These are phyloP conservation scores for Conops quadrifasciatus DNA, from an alignment of 2,888 invertebrate genomes.

Conservation along the genomic window DNA sequence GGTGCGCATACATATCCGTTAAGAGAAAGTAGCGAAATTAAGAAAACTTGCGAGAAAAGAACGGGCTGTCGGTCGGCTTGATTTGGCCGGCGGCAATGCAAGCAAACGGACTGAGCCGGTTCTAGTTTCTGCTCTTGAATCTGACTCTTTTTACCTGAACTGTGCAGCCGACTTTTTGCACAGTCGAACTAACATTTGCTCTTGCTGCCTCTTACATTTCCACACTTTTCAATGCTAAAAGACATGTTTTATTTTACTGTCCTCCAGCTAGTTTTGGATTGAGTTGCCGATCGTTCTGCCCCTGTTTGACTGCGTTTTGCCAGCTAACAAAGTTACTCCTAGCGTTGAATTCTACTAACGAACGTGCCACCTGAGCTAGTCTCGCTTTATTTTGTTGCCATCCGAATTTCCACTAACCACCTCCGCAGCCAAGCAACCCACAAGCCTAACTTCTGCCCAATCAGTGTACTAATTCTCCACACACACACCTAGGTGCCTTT, in stretches of 20 bases:
- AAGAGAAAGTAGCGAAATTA: not conserved
- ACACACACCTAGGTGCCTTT: constrained; percentile 57
- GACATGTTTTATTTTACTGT: constrained; percentile 4
- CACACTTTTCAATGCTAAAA: constrained; percentile 5
- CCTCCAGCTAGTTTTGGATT: constrained; percentile 2
- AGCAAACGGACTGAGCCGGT: constrained; percentile 16
- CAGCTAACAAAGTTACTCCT: constrained; percentile 21
- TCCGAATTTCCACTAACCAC: constrained; percentile 15
- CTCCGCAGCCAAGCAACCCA: not conserved
- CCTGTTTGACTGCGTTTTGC: constrained; percentile 20
- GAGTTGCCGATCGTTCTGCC: constrained; percentile 11
- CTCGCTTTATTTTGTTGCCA: constrained; percentile 24
- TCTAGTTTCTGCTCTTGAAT: constrained; percentile 17
- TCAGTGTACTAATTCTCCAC: constrained; percentile 22
- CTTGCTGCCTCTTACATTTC: not conserved
- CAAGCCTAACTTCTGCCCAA: constrained; percentile 3
- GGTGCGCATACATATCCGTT: constrained; percentile 48
- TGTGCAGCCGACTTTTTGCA: constrained; percentile 21
- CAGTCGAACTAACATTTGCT: not conserved
- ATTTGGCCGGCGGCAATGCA: not conserved
- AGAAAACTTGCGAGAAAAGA: constrained; percentile 43
- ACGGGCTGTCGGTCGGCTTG: constrained; percentile 16
- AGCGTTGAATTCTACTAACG: constrained; percentile 22
- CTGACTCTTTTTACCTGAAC: constrained; percentile 8
- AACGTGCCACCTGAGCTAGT: not conserved